These are phyloP conservation scores for Myotis daubentonii DNA, from an alignment of 2,797 vertebrate genomes.

Conservation along the genomic window DNA sequence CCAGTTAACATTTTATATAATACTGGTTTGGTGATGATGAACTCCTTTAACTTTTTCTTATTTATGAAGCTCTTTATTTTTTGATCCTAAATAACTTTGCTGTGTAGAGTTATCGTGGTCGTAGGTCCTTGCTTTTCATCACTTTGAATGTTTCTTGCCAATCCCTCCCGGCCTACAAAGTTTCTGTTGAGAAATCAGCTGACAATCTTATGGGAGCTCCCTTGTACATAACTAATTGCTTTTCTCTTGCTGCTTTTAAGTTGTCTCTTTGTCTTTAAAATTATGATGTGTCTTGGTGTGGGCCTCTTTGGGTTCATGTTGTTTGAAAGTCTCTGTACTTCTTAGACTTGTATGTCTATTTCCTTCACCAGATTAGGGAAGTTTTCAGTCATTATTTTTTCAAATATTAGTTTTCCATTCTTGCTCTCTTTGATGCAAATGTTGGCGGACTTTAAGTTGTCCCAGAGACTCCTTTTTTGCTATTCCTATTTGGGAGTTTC, in stretches of 20 bases:
- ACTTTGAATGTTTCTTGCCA: background rate
- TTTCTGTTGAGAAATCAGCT: background rate
- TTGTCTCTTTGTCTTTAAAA: background rate
- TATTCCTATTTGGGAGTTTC: background rate
- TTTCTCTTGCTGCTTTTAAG: background rate
- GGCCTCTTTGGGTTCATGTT: background rate
- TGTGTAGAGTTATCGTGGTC: background rate
- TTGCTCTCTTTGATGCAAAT: background rate
- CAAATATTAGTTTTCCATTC: background rate
- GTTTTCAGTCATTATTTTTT: background rate
- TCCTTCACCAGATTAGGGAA: background rate
- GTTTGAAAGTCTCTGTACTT: background rate
- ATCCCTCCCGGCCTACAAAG: background rate
- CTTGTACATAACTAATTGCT: background rate
- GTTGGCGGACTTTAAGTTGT: background rate
- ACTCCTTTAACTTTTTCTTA: background rate
- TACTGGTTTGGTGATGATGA: background rate
- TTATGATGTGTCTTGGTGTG: background rate
- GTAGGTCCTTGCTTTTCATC: background rate
- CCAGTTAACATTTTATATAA: background rate
- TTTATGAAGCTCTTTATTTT: background rate
- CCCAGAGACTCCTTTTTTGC: background rate
- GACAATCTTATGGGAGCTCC: background rate
- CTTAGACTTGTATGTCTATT: background rate
- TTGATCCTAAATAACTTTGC: background rate